phyloP scores from a whole-genome alignment of 1,140 invertebrate genomes.

The Phymorhynchus buccinoides region DNA sequence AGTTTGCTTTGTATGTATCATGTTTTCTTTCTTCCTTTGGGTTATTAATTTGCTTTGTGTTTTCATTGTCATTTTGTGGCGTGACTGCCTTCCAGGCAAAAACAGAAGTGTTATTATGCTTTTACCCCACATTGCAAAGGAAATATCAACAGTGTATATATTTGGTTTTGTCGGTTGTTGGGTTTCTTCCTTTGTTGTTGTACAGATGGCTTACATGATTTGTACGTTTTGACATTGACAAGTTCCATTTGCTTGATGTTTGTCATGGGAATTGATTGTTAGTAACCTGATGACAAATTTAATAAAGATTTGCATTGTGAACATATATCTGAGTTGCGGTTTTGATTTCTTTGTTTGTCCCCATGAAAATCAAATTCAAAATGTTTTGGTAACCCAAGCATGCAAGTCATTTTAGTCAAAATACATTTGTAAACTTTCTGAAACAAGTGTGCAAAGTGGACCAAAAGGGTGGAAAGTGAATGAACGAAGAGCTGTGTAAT shows the following conservation, averaged over 20 bases:
- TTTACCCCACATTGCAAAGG: not conserved
- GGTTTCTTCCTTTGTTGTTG: not conserved
- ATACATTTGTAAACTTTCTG: no score
- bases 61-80: not conserved
- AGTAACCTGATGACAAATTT: not conserved
- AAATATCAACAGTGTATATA: not conserved
- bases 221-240: not conserved
- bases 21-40: not conserved
- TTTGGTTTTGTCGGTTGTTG: slow-evolving; percentile 6
- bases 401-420: no score
- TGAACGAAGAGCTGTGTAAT: no score
- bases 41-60: not conserved
- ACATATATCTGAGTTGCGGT: not conserved
- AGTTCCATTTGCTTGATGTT: not conserved
- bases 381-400: no score
- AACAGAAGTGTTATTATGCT: not conserved
- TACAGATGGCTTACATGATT: not conserved
- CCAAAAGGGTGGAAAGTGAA: no score
- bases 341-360: not conserved
- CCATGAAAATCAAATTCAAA: no score
- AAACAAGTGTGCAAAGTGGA: no score
- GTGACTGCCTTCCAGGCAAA: no score
- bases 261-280: not conserved
- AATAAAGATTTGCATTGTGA: slow-evolving; percentile 5
- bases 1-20: not conserved